These are phyloP conservation scores for Phalloptychus januarius DNA, from an alignment of 2,797 vertebrate genomes.

Conservation along the genomic window DNA sequence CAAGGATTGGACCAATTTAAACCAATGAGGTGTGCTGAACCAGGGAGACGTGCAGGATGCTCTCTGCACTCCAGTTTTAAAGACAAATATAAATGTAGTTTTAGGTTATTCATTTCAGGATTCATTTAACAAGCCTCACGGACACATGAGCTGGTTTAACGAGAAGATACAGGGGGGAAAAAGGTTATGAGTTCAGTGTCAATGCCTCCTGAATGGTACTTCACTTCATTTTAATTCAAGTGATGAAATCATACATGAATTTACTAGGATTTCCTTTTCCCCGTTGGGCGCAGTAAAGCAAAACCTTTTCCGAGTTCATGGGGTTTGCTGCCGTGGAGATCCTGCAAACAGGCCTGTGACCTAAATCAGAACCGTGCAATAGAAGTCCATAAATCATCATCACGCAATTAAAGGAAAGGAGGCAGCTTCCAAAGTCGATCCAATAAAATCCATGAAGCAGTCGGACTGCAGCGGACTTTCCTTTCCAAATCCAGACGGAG, in stretches of 20 bases:
- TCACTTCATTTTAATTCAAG: neutral
- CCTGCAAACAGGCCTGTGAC: conserved; percentile 32
- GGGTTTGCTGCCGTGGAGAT: conserved; percentile 3
- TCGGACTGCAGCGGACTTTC: conserved; percentile 4
- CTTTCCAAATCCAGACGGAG: conserved; percentile 20
- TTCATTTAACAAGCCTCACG: neutral
- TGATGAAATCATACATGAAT: neutral
- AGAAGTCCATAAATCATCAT: conserved; percentile 23
- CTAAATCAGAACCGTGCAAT: conserved; percentile 15
- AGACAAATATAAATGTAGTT: neutral
- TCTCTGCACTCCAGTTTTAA: neutral
- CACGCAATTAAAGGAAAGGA: neutral
- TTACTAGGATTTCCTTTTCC: neutral
- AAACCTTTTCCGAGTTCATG: neutral
- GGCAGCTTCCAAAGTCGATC: conserved; percentile 19
- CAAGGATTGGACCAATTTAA: neutral
- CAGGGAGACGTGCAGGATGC: neutral
- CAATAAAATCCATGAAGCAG: conserved; percentile 10
- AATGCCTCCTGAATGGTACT: neutral
- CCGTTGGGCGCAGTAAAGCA: neutral
- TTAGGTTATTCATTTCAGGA: neutral
- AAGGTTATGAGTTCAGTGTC: neutral
- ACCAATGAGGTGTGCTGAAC: neutral
- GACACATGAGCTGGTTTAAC: neutral
- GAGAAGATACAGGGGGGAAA: neutral